These are phyloP conservation scores for Merops nubicus DNA, from an alignment of 2,113 vertebrate genomes.

Conservation along the genomic window DNA sequence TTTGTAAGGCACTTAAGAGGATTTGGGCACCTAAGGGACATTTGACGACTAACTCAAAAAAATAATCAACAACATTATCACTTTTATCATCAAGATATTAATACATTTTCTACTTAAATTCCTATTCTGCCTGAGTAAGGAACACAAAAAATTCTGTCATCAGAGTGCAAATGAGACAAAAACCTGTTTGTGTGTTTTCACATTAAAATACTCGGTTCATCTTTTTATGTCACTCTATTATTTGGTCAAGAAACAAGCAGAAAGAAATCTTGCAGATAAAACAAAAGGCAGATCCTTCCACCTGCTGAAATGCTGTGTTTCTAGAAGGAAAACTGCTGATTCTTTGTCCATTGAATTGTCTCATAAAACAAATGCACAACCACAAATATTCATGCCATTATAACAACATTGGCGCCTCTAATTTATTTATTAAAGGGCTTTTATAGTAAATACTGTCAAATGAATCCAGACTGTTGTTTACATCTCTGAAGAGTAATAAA, in stretches of 20 bases:
- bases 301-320: conserved; percentile 18
- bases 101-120: background rate
- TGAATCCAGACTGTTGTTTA: conserved; percentile 59
- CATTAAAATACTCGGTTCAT: background rate
- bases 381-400: conserved; percentile 24
- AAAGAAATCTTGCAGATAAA: background rate
- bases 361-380: conserved; percentile 11
- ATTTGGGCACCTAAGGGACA: background rate
- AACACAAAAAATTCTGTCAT: background rate
- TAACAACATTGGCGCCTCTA: conserved; percentile 21
- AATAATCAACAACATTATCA: background rate
- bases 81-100: background rate
- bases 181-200: background rate
- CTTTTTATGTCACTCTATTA: background rate
- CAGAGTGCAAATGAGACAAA: background rate
- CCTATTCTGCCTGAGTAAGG: background rate
- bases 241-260: background rate
- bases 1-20: background rate
- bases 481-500: conserved; percentile 76
- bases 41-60: background rate
- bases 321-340: background rate
- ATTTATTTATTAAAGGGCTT: conserved; percentile 64
- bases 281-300: conserved; percentile 26
- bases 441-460: conserved; percentile 63
- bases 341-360: background rate